Conservation (phyloP, 2,888 invertebrate species). For the Eupithecia dodoneata region DNA sequence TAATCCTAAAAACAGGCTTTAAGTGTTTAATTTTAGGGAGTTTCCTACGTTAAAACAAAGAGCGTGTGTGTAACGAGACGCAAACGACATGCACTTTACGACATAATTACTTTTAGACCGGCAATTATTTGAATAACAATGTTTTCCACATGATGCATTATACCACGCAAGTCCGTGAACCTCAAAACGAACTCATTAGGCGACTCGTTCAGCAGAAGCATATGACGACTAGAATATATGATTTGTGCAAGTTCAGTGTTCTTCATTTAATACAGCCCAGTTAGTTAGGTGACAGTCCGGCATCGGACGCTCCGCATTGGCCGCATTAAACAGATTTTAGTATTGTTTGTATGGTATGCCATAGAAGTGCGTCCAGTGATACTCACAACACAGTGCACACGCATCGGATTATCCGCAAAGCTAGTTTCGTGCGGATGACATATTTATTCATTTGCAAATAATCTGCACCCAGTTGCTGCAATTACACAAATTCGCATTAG, state of each 20-base stretch:
- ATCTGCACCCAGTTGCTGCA: no score
- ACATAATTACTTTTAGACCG: conserved; percentile 62
- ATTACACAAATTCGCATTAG: no score
- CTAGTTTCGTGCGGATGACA: no score
- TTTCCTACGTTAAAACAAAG: conserved; percentile 11
- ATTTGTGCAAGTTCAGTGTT: not conserved
- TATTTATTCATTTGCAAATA: no score
- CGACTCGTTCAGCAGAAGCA: not conserved
- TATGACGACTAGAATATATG: not conserved
- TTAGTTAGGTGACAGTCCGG: no score
- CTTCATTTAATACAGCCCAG: not conserved
- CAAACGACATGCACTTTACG: conserved; percentile 63
- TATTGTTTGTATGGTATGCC: no score
- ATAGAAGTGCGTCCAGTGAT: no score
- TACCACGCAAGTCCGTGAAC: conserved; percentile 42
- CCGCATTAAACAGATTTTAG: no score
- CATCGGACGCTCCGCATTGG: no score
- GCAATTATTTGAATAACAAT: conserved; percentile 60
- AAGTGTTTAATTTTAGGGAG: not conserved
- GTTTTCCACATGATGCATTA: conserved; percentile 56
- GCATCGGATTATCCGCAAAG: no score
- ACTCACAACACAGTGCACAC: no score
- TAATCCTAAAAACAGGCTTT: conserved; percentile 3
- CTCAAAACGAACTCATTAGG: conserved; percentile 38
- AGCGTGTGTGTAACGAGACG: conserved; percentile 44